A percentile compares a stretch with the other conserved stretches of the same genome.
These are phyloP conservation scores for Theonella swinhoei DNA, from an alignment of 37 sponge, comb jelly and placozoan species.

Conservation along the genomic window DNA sequence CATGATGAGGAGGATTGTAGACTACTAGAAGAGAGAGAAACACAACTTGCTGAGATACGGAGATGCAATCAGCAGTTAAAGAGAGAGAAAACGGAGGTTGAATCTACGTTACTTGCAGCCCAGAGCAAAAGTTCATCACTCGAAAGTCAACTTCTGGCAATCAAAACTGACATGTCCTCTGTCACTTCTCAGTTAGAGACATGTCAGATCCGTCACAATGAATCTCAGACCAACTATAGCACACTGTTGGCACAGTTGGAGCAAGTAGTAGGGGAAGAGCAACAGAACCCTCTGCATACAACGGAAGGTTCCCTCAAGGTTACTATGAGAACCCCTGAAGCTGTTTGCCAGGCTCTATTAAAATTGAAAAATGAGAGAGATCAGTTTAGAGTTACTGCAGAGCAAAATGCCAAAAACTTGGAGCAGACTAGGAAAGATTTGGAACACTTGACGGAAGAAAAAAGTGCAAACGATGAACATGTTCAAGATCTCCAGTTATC, in stretches of 20 bases:
- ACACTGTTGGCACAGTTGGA: background rate
- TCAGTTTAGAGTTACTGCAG: background rate
- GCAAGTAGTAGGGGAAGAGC: background rate
- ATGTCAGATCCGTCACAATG: background rate
- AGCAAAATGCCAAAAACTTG: background rate
- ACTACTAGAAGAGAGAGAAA: background rate
- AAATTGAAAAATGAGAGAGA: background rate
- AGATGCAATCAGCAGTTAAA: constrained; percentile 7
- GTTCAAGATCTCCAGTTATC: background rate
- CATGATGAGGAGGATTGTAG: too few species aligned
- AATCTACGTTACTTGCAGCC: background rate
- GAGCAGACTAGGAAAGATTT: background rate
- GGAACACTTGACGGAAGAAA: background rate
- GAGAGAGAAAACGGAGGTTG: background rate
- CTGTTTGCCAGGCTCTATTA: background rate
- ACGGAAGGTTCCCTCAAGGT: background rate
- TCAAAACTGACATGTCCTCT: background rate
- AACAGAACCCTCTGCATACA: background rate
- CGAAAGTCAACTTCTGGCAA: background rate
- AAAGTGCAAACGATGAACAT: background rate
- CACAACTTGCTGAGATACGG: constrained; percentile 16
- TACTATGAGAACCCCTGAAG: background rate
- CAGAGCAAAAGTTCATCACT: background rate
- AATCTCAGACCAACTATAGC: background rate
- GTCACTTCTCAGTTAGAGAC: background rate